Percentiles rank a stretch among this genome's conserved stretches.
These are phyloP conservation scores for Andinoacara biseriatus DNA, from an alignment of 2,113 vertebrate species.

Conservation along the genomic window DNA sequence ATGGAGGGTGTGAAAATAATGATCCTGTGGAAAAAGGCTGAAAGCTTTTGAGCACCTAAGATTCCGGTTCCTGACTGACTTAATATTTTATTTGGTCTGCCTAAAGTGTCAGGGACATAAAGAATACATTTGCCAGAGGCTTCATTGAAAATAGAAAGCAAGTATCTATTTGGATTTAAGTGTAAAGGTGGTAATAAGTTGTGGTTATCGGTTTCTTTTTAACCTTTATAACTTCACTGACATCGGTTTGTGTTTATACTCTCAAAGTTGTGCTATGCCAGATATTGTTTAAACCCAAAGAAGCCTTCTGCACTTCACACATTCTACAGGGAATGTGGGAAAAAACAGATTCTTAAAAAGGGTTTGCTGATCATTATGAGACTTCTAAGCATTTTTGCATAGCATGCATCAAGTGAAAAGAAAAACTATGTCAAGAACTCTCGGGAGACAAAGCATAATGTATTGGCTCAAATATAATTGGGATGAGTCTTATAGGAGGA, in stretches of 20 bases:
- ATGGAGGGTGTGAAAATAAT: neutral
- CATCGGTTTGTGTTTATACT: neutral
- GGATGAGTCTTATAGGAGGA: no score
- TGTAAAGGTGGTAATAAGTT: neutral
- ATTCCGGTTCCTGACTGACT: conserved; percentile 9
- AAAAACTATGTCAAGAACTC: no score
- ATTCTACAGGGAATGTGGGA: no score
- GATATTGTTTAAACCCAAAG: no score
- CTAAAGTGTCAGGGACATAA: conserved; percentile 4
- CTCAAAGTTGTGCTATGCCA: no score
- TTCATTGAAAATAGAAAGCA: neutral
- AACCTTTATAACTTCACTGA: neutral
- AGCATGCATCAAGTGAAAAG: no score
- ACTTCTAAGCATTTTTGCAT: no score
- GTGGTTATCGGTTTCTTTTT: neutral
- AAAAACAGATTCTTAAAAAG: no score
- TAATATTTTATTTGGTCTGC: conserved; percentile 9
- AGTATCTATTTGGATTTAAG: neutral
- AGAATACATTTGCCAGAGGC: neutral
- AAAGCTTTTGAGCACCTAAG: neutral
- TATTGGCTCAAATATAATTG: no score
- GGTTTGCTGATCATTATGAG: no score
- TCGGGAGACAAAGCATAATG: no score
- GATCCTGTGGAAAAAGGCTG: neutral
- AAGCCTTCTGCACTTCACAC: no score